Evolutionary conservation across 2,797 vertebrate species (phyloP).

Genomic region (Serranus cabrilla): DNA sequence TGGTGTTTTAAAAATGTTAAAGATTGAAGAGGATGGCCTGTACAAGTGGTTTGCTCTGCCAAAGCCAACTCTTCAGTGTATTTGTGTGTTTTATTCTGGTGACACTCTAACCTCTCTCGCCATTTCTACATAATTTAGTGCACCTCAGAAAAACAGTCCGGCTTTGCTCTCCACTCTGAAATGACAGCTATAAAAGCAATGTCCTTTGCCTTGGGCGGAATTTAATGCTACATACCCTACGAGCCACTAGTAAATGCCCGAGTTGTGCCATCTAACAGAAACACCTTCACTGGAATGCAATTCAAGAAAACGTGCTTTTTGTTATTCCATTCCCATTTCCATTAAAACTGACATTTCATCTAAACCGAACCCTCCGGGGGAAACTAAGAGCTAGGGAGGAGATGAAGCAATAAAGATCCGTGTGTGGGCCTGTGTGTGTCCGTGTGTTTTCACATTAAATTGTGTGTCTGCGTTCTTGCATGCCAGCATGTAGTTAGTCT

Average conservation of each 20-base stretch:
- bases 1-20: slow-evolving; percentile 17
- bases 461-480: slow-evolving; percentile 43
- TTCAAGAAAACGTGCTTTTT: slow-evolving; percentile 81
- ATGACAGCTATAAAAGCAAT: slow-evolving; percentile 73
- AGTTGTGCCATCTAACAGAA: slow-evolving; percentile 77
- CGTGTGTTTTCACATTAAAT: slow-evolving; percentile 35
- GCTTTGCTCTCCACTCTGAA: slow-evolving; percentile 51
- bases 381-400: slow-evolving; percentile 83
- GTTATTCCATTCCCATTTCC: slow-evolving; percentile 90
- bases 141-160: slow-evolving; percentile 36
- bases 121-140: slow-evolving; percentile 63
- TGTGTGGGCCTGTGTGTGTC: slow-evolving; percentile 43
- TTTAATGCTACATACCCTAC: slow-evolving; percentile 67
- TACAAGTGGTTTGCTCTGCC: slow-evolving; percentile 13
- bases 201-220: slow-evolving; percentile 69
- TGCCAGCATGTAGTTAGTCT: slow-evolving; percentile 54
- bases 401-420: slow-evolving; percentile 75
- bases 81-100: slow-evolving; percentile 11
- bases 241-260: slow-evolving; percentile 64
- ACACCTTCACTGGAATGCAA: slow-evolving; percentile 71
- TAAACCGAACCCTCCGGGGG: slow-evolving; percentile 88
- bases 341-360: slow-evolving; percentile 93
- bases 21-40: slow-evolving; percentile 3
- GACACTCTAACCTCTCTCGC: slow-evolving; percentile 46
- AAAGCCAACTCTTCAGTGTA: slow-evolving; percentile 21